These are phyloP conservation scores for Formicarius rufipectus DNA, from an alignment of 2,113 vertebrate species.

Conservation along the genomic window DNA sequence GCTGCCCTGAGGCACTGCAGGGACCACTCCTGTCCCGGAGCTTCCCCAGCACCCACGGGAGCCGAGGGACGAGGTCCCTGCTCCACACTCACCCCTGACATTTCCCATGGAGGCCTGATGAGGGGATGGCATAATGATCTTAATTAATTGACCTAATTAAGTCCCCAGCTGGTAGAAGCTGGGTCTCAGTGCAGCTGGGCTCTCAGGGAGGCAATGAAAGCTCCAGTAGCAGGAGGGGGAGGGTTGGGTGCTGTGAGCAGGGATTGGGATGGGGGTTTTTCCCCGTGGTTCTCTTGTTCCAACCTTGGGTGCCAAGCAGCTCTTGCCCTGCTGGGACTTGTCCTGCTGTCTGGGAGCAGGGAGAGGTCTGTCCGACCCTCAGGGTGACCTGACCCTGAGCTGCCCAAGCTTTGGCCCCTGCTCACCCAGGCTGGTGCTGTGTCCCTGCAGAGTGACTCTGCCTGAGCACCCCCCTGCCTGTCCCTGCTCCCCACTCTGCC, in stretches of 20 bases:
- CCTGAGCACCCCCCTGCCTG: background rate
- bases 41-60: fast-evolving
- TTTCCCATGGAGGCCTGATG: fast-evolving
- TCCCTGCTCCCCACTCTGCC: background rate
- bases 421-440: background rate
- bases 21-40: fast-evolving
- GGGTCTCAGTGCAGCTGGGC: background rate
- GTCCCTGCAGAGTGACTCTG: background rate
- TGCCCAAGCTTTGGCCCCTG: background rate
- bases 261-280: background rate
- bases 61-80: background rate
- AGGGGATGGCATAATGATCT: background rate
- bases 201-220: background rate
- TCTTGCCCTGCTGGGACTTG: background rate
- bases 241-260: background rate
- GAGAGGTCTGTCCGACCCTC: background rate
- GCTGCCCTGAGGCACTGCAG: background rate
- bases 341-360: no score
- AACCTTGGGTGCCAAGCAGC: background rate
- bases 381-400: fast-evolving
- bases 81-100: fast-evolving
- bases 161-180: background rate
- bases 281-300: background rate
- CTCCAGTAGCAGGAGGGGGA: background rate
- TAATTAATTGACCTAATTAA: conserved; percentile 6